Evolutionary conservation across 2,888 invertebrate genomes (phyloP), one percentile per base, ranked within the genome.

Genomic region (Troides oblongomaculatus): DNA sequence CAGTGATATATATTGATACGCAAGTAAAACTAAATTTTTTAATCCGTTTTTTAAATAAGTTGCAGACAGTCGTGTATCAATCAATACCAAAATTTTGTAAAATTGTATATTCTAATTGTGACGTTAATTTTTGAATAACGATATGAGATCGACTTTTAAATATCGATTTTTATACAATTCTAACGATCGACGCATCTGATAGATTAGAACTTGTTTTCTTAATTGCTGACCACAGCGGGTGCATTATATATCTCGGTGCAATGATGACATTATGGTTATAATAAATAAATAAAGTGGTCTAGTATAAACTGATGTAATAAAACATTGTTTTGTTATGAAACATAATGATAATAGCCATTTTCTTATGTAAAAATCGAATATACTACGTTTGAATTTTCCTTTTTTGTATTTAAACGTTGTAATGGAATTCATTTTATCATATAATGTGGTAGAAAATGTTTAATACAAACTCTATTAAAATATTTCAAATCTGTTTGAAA

Each of bases 191-290:
- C 25, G 17, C 12, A 59, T 50, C 7, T 53, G n/a, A 50, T 66
- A 21, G 21, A 61, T 56, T 39, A 36, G 43, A 67, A 62, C 62
- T 57, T 23, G 62, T 62, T 67, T 23, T 62, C n/a, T 67, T 67
- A 67, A 67, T 67, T 68, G 62, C 57, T 53, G 53, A 62, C 53
- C 61, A 62, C 53, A 39, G 23, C 60, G 53, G 39, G 56, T 7
- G 25, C 62, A 1, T 23, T 17, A 56, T 39, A 67, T 46, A 23
- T 58, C 59, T 62, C 1, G 23, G 67, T 67, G 57, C 46, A n/a
- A 25, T 67, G 62, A 67, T 25, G 67, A 62, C 62, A 62, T 66
- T 12, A 56, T 25, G 18, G n/a, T 12, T 53, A 53, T 53, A 53
- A 8, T 53, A n/a, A 53, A 53, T 53, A n/a, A 53, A n/a, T 53